Evolutionary conservation across 2,888 invertebrate species (phyloP).

Genomic region (Drosophila stalkeri): DNA sequence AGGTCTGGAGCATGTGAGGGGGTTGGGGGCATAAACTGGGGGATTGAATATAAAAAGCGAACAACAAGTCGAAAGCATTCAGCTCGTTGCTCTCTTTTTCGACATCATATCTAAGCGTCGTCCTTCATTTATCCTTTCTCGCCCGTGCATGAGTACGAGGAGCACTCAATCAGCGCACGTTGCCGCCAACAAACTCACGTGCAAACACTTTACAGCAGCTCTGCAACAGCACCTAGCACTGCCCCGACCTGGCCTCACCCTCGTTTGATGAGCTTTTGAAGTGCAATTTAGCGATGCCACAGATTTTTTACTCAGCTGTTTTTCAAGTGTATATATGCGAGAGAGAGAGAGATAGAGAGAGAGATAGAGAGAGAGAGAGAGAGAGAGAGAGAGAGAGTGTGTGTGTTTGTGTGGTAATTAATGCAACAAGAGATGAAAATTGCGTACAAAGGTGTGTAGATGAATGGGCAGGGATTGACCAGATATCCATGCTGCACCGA

Average conservation of each 20-base stretch:
- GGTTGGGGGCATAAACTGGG: neutral
- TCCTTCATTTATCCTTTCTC: slow-evolving; percentile 78
- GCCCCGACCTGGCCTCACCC: neutral
- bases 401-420: slow-evolving; percentile 68
- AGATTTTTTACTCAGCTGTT: slow-evolving; percentile 64
- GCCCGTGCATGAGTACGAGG: slow-evolving; percentile 41
- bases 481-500: slow-evolving; percentile 12
- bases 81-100: slow-evolving; percentile 40
- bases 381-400: slow-evolving; percentile 2
- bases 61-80: slow-evolving; percentile 44
- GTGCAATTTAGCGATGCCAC: slow-evolving; percentile 79
- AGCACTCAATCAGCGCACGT: slow-evolving; percentile 81
- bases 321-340: slow-evolving; percentile 42
- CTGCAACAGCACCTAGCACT: neutral
- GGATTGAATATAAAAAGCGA: slow-evolving; percentile 32
- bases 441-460: slow-evolving; percentile 42
- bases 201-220: slow-evolving; percentile 75
- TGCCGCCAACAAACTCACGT: slow-evolving; percentile 77
- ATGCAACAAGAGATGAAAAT: slow-evolving; percentile 69
- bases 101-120: slow-evolving; percentile 74
- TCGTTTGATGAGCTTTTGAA: slow-evolving; percentile 62
- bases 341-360: slow-evolving; percentile 1
- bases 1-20: neutral
- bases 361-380: neutral
- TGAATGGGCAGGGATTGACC: slow-evolving; percentile 35